phyloP scores from a whole-genome alignment of 2,797 vertebrate genomes.

The Danio tinwini region DNA sequence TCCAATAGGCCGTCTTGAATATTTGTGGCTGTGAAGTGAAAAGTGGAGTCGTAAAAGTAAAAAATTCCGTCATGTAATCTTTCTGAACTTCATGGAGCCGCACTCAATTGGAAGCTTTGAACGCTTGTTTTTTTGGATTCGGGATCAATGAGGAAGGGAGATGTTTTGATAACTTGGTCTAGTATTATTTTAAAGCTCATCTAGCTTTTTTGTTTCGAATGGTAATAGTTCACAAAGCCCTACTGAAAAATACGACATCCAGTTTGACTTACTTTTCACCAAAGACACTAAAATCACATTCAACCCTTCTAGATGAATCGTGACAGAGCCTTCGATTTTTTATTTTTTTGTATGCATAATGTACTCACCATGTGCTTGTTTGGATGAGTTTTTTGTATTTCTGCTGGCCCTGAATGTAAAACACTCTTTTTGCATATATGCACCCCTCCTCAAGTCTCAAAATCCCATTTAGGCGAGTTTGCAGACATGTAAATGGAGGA shows the following conservation, averaged over 20 bases:
- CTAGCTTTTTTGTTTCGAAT: constrained; percentile 15
- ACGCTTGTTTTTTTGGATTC: not conserved
- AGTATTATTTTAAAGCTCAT: constrained; percentile 9
- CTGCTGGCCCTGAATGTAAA: constrained; percentile 56
- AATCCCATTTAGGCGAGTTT: constrained; percentile 38
- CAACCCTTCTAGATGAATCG: not conserved
- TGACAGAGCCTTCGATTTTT: constrained; percentile 11
- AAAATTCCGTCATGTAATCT: constrained; percentile 10
- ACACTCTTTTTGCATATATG: constrained; percentile 5
- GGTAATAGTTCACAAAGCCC: constrained; percentile 19
- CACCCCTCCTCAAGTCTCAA: constrained; percentile 16
- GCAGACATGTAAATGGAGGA: constrained; percentile 6
- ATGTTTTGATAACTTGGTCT: constrained; percentile 24
- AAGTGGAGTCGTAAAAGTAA: constrained; percentile 5
- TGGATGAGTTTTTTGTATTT: not conserved
- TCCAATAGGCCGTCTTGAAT: constrained; percentile 38
- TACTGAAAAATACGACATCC: not conserved
- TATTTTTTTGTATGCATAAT: constrained; percentile 18
- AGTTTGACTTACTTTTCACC: constrained; percentile 6
- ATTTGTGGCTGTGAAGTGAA: constrained; percentile 46
- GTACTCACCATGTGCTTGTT: constrained; percentile 24
- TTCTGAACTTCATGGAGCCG: constrained; percentile 40
- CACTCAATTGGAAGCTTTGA: not conserved
- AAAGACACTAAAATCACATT: constrained; percentile 13
- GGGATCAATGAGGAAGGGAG: not conserved